These are phyloP conservation scores for Fissipunctia ypsillon DNA, from an alignment of 2,888 invertebrate genomes.

Conservation along the genomic window DNA sequence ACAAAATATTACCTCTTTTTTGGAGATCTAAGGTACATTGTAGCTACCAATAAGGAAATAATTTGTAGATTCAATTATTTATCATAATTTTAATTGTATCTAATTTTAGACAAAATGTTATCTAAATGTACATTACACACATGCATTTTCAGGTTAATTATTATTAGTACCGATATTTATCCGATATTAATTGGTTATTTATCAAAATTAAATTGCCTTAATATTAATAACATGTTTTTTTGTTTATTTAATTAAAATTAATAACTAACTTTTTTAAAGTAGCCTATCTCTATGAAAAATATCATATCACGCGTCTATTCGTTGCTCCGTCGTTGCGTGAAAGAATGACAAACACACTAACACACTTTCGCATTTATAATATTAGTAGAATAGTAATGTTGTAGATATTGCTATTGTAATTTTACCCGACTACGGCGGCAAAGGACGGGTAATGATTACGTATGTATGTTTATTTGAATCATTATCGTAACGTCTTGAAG, in stretches of 20 bases:
- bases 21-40: background rate
- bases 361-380: background rate
- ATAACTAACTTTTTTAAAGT: background rate
- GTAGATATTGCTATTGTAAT: background rate
- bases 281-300: background rate
- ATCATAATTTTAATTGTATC: constrained; percentile 7
- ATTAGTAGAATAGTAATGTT: background rate
- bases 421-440: background rate
- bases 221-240: background rate
- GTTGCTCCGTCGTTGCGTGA: background rate
- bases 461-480: background rate
- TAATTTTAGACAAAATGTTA: background rate
- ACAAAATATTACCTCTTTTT: constrained; percentile 3
- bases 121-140: background rate
- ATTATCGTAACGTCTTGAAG: constrained; percentile 7
- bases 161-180: background rate
- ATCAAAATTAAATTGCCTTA: background rate
- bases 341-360: background rate
- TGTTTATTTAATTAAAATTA: background rate
- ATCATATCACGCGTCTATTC: background rate
- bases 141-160: background rate
- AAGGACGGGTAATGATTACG: background rate
- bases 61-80: constrained; percentile 2
- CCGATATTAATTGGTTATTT: background rate
- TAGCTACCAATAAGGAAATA: background rate